These are phyloP conservation scores for Perizoma flavofasciatum DNA, from an alignment of 2,888 invertebrate species.

Conservation along the genomic window DNA sequence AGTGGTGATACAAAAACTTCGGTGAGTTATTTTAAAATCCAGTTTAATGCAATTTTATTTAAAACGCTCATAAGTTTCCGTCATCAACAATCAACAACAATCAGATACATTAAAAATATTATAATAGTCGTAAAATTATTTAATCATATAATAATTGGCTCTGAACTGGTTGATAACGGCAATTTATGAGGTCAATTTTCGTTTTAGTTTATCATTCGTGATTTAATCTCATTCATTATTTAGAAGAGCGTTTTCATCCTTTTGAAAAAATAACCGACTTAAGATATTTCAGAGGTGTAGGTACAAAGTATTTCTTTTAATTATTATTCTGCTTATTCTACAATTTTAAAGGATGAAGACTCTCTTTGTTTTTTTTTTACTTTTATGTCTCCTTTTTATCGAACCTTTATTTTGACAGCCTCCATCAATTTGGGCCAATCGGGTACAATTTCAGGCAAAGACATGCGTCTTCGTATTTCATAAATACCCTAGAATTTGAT, in stretches of 20 bases:
- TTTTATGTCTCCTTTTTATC: constrained; percentile 76
- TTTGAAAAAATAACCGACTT: constrained; percentile 48
- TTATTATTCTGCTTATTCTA: no score
- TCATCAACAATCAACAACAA: constrained; percentile 42
- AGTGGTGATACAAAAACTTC: constrained; percentile 77
- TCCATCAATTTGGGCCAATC: constrained; percentile 91
- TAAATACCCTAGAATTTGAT: constrained; percentile 86
- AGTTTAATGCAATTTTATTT: constrained; percentile 75
- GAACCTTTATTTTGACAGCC: constrained; percentile 87
- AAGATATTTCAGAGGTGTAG: neutral
- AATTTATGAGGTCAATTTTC: constrained; percentile 57
- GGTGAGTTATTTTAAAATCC: constrained; percentile 73
- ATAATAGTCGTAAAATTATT: constrained; percentile 5
- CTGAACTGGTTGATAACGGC: constrained; percentile 46
- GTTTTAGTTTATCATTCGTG: constrained; percentile 66
- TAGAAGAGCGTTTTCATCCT: constrained; percentile 62
- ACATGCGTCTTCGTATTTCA: constrained; percentile 87
- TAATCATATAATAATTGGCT: constrained; percentile 12
- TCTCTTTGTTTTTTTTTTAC: constrained; percentile 52
- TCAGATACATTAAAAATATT: constrained; percentile 7
- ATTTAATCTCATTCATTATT: constrained; percentile 69
- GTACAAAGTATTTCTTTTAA: no score
- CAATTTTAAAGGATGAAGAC: constrained; percentile 51
- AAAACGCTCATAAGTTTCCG: constrained; percentile 58
- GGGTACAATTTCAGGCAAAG: constrained; percentile 88